These are phyloP conservation scores for Phainopepla nitens DNA, from an alignment of 2,113 vertebrate species.

Conservation along the genomic window DNA sequence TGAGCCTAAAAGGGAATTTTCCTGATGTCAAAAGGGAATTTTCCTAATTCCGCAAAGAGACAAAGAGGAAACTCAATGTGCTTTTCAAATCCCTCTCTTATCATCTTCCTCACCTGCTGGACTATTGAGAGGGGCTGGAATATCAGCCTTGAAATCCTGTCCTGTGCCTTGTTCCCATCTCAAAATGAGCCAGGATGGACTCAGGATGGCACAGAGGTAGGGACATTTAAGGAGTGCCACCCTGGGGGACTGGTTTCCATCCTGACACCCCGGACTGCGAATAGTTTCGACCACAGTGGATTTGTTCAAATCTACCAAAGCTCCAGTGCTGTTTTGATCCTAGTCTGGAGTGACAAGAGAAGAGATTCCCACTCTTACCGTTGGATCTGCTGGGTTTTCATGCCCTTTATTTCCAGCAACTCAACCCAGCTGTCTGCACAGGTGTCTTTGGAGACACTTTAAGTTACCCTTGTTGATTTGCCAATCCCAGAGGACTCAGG, in stretches of 20 bases:
- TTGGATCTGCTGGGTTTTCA: background rate
- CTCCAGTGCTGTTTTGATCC: background rate
- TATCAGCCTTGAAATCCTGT: background rate
- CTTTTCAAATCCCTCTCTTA: background rate
- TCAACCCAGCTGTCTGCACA: background rate
- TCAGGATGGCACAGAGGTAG: background rate
- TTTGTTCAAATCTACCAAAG: background rate
- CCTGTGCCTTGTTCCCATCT: background rate
- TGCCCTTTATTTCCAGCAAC: background rate
- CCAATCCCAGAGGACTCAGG: background rate
- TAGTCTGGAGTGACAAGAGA: background rate
- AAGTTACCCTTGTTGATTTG: background rate
- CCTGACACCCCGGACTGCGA: background rate
- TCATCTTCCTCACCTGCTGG: background rate
- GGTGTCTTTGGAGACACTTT: background rate
- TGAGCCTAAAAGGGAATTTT: background rate
- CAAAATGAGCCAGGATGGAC: background rate
- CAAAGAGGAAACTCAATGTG: background rate
- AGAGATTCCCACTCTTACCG: background rate
- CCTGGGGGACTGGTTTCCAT: background rate
- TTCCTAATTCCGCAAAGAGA: background rate
- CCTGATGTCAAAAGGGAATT: background rate
- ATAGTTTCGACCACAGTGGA: background rate
- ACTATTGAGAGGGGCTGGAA: background rate
- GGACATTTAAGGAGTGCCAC: background rate